Percentiles rank a stretch among this genome's conserved stretches.
These are phyloP conservation scores for Leucoptera coffeella DNA, from an alignment of 2,888 invertebrate species.

Conservation along the genomic window DNA sequence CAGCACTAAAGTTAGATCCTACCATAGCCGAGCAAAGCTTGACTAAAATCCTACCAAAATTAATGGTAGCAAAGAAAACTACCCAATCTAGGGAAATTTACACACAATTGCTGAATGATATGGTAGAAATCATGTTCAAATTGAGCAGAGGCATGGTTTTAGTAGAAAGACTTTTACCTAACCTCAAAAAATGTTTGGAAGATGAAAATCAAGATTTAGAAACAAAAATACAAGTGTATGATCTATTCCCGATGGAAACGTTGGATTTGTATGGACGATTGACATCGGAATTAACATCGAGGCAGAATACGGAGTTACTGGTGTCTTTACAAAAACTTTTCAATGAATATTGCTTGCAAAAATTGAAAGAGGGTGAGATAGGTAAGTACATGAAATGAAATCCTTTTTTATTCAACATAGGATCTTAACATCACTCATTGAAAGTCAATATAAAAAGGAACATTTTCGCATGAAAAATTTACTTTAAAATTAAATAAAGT, in stretches of 20 bases:
- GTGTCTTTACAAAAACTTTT: conserved; percentile 27
- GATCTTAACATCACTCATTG: no score
- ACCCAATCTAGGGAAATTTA: conserved; percentile 20
- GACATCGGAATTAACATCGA: conserved; percentile 36
- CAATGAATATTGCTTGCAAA: conserved; percentile 24
- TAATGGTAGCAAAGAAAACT: conserved; percentile 29
- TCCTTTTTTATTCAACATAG: background rate
- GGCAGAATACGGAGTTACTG: conserved; percentile 35
- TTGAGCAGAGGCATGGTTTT: conserved; percentile 30
- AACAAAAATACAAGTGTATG: no score
- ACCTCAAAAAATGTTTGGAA: conserved; percentile 21
- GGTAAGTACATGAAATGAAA: conserved; percentile 17
- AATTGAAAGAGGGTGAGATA: conserved; percentile 25
- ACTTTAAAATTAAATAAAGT: no score
- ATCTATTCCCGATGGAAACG: conserved; percentile 29
- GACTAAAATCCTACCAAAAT: conserved; percentile 21
- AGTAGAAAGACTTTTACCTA: conserved; percentile 27
- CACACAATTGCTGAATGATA: conserved; percentile 24
- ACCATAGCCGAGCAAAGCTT: conserved; percentile 30
- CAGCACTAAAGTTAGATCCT: conserved; percentile 32
- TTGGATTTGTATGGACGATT: conserved; percentile 27
- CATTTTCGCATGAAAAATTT: no score
- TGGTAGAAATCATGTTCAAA: conserved; percentile 36
- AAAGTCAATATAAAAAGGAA: no score
- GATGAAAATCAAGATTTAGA: conserved; percentile 19